Conservation (phyloP, 1,140 invertebrate genomes). For the Drosophila obscura region DNA sequence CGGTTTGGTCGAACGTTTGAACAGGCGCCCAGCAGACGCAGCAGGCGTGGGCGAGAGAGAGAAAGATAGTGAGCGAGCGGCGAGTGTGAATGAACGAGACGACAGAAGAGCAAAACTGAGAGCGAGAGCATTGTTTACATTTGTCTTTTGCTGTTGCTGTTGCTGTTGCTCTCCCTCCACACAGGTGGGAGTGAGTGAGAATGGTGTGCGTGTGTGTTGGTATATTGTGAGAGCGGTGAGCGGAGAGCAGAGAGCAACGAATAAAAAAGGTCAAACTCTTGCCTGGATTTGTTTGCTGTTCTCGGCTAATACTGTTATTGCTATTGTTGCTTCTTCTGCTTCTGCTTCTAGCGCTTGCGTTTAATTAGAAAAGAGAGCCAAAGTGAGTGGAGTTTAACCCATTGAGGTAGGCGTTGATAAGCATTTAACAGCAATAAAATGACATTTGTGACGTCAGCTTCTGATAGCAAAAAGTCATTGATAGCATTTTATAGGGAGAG, state of each 20-base stretch:
- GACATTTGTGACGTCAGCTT: slow-evolving; percentile 4
- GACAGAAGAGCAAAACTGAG: slow-evolving; percentile 6
- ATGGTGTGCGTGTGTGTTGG: not conserved
- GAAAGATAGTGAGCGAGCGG: slow-evolving; percentile 46
- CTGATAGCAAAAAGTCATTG: slow-evolving; percentile 5
- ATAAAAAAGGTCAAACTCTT: slow-evolving; percentile 73
- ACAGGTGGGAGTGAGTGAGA: slow-evolving; percentile 27
- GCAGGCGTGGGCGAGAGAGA: slow-evolving; percentile 24
- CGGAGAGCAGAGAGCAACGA: not conserved
- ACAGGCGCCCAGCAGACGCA: slow-evolving; percentile 60
- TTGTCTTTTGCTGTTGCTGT: slow-evolving; percentile 12
- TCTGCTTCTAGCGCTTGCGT: slow-evolving; percentile 18
- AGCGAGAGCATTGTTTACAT: slow-evolving; percentile 30
- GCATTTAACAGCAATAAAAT: too few relatives aligned
- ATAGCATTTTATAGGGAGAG: slow-evolving; percentile 5
- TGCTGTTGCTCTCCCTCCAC: slow-evolving; percentile 14
- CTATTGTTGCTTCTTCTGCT: slow-evolving; percentile 37
- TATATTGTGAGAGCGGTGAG: slow-evolving; percentile 2
- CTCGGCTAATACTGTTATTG: slow-evolving; percentile 55
- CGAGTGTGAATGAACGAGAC: slow-evolving; percentile 71
- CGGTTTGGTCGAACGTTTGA: slow-evolving; percentile 73
- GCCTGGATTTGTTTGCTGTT: slow-evolving; percentile 65
- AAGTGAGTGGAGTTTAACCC: slow-evolving; percentile 40
- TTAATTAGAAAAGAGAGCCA: slow-evolving; percentile 72
- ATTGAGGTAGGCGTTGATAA: slow-evolving; percentile 40